phyloP scores from a whole-genome alignment of 2,888 invertebrate genomes.

The Meandrusa payeni region DNA sequence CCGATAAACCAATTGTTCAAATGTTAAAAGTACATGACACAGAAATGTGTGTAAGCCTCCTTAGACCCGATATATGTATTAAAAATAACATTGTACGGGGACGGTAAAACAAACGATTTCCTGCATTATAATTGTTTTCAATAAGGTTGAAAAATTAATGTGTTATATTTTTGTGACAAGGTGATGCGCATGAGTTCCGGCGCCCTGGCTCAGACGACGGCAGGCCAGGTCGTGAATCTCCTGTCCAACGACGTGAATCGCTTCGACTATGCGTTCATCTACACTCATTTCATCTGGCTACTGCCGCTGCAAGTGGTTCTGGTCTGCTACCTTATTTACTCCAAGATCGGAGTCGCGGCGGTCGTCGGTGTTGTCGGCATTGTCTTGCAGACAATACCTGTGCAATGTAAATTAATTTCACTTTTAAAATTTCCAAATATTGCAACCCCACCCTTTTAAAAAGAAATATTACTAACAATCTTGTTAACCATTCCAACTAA shows the following conservation, averaged over 20 bases:
- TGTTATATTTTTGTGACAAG: slow-evolving; percentile 40
- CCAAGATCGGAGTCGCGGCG: slow-evolving; percentile 86
- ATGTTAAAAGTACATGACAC: too few relatives aligned
- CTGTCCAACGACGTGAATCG: slow-evolving; percentile 96
- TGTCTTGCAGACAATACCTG: slow-evolving; percentile 88
- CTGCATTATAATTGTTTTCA: too few relatives aligned
- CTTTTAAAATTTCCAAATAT: too few relatives aligned
- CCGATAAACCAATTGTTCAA: too few relatives aligned
- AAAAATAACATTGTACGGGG: too few relatives aligned
- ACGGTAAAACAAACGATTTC: too few relatives aligned
- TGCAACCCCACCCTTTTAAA: too few relatives aligned
- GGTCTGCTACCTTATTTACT: slow-evolving; percentile 89
- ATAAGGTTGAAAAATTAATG: too few relatives aligned
- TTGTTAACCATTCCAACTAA: too few relatives aligned
- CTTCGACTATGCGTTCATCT: slow-evolving; percentile 92
- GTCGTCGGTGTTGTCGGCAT: slow-evolving; percentile 90
- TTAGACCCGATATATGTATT: too few relatives aligned
- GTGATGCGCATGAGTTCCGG: slow-evolving; percentile 87
- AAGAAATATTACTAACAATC: too few relatives aligned
- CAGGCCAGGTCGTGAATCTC: slow-evolving; percentile 95
- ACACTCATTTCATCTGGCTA: slow-evolving; percentile 93
- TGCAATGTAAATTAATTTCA: slow-evolving; percentile 83
- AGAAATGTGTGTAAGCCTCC: too few relatives aligned
- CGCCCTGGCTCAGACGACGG: slow-evolving; percentile 91
- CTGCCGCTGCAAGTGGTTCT: slow-evolving; percentile 85